These are phyloP conservation scores for Mirounga angustirostris DNA, from an alignment of 2,113 vertebrate species.

Conservation along the genomic window DNA sequence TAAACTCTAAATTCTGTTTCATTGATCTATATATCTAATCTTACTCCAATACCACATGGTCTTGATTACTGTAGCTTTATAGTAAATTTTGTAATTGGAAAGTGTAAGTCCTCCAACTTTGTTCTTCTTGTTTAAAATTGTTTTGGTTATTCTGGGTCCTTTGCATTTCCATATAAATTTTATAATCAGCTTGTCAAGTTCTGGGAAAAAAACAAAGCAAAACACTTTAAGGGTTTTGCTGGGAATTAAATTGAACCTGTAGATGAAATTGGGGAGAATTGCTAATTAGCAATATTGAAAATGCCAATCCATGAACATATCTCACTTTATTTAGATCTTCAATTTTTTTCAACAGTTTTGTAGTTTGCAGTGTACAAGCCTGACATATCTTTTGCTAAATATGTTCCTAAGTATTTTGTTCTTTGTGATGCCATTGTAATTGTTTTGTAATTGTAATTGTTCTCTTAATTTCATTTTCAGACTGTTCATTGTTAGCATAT, in stretches of 20 bases:
- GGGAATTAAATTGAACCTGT: not conserved
- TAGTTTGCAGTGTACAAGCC: not conserved
- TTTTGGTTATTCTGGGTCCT: not conserved
- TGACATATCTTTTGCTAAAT: not conserved
- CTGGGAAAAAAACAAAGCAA: not conserved
- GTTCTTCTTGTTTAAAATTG: not conserved
- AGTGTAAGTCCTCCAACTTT: not conserved
- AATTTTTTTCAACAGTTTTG: not conserved
- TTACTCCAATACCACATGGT: not conserved
- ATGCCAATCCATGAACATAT: not conserved
- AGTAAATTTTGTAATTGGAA: not conserved
- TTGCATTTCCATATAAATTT: not conserved
- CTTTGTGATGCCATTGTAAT: not conserved
- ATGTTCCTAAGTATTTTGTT: conserved; percentile 28
- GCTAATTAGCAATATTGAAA: not conserved
- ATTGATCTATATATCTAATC: not conserved
- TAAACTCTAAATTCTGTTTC: not conserved
- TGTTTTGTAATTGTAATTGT: not conserved
- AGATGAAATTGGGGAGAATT: not conserved
- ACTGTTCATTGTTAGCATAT: not conserved
- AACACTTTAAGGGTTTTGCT: not conserved
- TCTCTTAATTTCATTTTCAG: not conserved
- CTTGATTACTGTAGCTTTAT: not conserved
- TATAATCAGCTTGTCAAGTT: not conserved
- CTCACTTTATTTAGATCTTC: not conserved